phyloP scores from a whole-genome alignment of 1,140 invertebrate species.

The Pinna nobilis region DNA sequence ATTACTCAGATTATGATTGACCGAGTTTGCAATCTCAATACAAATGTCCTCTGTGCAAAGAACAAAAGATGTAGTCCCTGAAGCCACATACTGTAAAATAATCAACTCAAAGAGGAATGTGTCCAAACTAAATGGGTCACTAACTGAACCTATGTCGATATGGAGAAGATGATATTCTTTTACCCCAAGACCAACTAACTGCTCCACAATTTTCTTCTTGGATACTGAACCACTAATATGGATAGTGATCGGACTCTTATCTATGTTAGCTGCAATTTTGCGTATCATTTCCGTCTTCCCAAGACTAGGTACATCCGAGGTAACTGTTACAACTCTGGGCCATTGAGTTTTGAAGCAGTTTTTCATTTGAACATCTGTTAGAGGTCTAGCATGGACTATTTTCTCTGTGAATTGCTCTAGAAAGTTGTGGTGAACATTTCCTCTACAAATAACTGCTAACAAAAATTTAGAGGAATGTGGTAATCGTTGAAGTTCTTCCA shows the following conservation, averaged over 20 bases:
- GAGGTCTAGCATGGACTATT: background rate
- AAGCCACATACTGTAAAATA: conserved; percentile 33
- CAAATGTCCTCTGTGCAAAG: conserved; percentile 21
- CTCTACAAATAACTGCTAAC: conserved; percentile 31
- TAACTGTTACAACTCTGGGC: conserved; percentile 25
- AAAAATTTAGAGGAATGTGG: background rate
- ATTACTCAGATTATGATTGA: conserved; percentile 36
- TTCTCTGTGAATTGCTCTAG: conserved; percentile 20
- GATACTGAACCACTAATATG: conserved; percentile 41
- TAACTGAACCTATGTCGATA: conserved; percentile 41
- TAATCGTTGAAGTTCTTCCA: conserved; percentile 14
- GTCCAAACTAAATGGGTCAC: conserved; percentile 39
- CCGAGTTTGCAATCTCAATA: conserved; percentile 53
- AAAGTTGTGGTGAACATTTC: conserved; percentile 16
- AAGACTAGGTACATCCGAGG: conserved; percentile 41
- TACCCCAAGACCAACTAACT: conserved; percentile 12
- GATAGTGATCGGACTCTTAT: conserved; percentile 19
- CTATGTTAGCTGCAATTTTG: background rate
- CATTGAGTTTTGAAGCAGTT: conserved; percentile 25
- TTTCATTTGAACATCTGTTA: background rate
- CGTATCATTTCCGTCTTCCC: conserved; percentile 44
- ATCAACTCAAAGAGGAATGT: conserved; percentile 49
- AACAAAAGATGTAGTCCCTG: conserved; percentile 9
- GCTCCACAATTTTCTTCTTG: conserved; percentile 20
- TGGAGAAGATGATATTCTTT: conserved; percentile 38